A percentile compares a stretch with the other conserved stretches of the same genome.
Conservation (phyloP, 2,888 invertebrate species). For the Antheraea yamamai region DNA sequence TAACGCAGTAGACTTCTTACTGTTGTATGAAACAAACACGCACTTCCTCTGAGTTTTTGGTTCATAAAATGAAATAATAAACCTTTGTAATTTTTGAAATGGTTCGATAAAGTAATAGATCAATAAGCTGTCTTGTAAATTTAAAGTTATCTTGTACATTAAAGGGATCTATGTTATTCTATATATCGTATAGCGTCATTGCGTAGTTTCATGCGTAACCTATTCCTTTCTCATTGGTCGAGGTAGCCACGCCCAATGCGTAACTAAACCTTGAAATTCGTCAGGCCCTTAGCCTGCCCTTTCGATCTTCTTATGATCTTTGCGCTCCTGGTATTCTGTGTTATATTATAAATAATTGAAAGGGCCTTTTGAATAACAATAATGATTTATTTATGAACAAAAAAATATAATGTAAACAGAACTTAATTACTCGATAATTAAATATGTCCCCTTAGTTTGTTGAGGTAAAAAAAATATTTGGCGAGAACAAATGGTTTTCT, state of each 20-base stretch:
- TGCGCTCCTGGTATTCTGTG: slow-evolving; percentile 75
- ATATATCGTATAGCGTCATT: slow-evolving; percentile 27
- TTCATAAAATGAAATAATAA: not conserved
- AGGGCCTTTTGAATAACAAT: slow-evolving; percentile 70
- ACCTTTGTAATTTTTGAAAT: not conserved
- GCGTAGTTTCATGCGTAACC: slow-evolving; percentile 73
- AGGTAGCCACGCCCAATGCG: slow-evolving; percentile 76
- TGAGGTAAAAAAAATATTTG: not conserved
- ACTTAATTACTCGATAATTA: not conserved
- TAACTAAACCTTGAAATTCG: slow-evolving; percentile 72
- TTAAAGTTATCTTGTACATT: slow-evolving; percentile 29
- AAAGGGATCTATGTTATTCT: slow-evolving; percentile 44
- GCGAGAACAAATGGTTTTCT: not conserved
- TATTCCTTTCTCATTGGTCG: slow-evolving; percentile 63
- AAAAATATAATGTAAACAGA: not conserved
- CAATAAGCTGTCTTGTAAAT: not conserved
- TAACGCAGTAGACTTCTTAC: too few species aligned
- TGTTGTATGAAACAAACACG: too few species aligned
- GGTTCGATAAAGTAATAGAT: not conserved
- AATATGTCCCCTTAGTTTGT: not conserved
- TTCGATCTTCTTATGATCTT: slow-evolving; percentile 62
- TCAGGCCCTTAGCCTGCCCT: slow-evolving; percentile 73
- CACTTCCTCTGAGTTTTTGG: too few species aligned
- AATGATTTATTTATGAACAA: slow-evolving; percentile 26
- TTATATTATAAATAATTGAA: slow-evolving; percentile 84